phyloP scores from a whole-genome alignment of 2,888 invertebrate species.

The Schizaphis graminum region DNA sequence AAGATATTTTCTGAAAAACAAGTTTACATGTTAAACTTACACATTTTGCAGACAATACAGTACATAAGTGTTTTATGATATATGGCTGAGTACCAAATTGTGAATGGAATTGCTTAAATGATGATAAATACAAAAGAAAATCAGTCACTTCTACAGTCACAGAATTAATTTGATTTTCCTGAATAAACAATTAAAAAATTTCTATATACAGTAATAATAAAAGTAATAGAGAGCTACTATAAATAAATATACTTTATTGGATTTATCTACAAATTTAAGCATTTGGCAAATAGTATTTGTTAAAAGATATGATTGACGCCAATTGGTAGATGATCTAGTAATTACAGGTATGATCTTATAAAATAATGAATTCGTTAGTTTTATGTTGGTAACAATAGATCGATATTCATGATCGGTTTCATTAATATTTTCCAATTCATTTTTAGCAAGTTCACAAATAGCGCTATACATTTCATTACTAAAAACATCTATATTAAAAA shows the following conservation, averaged over 20 bases:
- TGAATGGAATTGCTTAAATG: slow-evolving; percentile 46
- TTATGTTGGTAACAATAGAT: slow-evolving; percentile 49
- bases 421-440: slow-evolving; percentile 51
- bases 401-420: slow-evolving; percentile 33
- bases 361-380: slow-evolving; percentile 42
- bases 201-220: background rate
- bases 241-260: slow-evolving; percentile 12
- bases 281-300: slow-evolving; percentile 46
- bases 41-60: slow-evolving; percentile 38
- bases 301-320: slow-evolving; percentile 31
- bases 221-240: background rate
- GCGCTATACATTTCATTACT: slow-evolving; percentile 41
- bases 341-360: slow-evolving; percentile 55
- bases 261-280: slow-evolving; percentile 47
- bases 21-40: background rate
- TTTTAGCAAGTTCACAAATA: slow-evolving; percentile 52
- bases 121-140: slow-evolving; percentile 52
- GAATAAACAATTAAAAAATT: background rate
- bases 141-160: slow-evolving; percentile 57
- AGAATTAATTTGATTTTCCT: slow-evolving; percentile 57
- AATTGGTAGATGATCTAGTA: slow-evolving; percentile 11
- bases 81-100: slow-evolving; percentile 56
- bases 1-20: background rate
- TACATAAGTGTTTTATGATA: slow-evolving; percentile 52
- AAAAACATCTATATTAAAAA: background rate